These are phyloP conservation scores for Rhogogaster chlorosoma DNA, from an alignment of 2,888 invertebrate genomes.

Conservation along the genomic window DNA sequence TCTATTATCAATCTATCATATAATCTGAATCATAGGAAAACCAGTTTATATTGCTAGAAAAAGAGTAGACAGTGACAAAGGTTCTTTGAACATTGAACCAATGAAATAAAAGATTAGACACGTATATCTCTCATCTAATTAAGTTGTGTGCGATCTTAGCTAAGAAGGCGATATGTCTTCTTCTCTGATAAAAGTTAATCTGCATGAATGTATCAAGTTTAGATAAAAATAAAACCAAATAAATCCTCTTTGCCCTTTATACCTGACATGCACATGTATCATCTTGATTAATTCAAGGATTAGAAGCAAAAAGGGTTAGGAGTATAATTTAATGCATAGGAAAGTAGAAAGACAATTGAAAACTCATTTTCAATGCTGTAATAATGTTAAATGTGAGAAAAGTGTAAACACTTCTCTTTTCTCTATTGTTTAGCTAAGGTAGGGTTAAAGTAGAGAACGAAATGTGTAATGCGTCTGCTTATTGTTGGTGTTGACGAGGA, in stretches of 20 bases:
- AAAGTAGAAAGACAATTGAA: neutral
- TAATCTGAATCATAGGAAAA: neutral
- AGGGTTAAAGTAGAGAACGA: neutral
- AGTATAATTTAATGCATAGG: neutral
- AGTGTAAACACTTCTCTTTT: neutral
- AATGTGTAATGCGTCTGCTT: neutral
- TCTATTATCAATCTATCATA: neutral
- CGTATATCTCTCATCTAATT: neutral
- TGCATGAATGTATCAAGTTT: neutral
- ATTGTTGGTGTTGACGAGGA: neutral
- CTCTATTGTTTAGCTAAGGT: neutral
- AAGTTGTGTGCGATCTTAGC: neutral
- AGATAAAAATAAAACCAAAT: neutral
- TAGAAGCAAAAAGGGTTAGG: neutral
- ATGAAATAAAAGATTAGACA: neutral
- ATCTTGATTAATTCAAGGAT: neutral
- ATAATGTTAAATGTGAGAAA: neutral
- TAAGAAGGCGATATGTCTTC: neutral
- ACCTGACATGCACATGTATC: neutral
- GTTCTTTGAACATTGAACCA: neutral
- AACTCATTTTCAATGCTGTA: too few species aligned
- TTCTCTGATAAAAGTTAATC: slow-evolving; percentile 10
- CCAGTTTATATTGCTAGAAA: neutral
- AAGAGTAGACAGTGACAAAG: neutral
- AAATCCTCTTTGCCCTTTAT: neutral